These are phyloP conservation scores for Copidosoma aretas DNA, from an alignment of 2,888 invertebrate genomes.

Conservation along the genomic window DNA sequence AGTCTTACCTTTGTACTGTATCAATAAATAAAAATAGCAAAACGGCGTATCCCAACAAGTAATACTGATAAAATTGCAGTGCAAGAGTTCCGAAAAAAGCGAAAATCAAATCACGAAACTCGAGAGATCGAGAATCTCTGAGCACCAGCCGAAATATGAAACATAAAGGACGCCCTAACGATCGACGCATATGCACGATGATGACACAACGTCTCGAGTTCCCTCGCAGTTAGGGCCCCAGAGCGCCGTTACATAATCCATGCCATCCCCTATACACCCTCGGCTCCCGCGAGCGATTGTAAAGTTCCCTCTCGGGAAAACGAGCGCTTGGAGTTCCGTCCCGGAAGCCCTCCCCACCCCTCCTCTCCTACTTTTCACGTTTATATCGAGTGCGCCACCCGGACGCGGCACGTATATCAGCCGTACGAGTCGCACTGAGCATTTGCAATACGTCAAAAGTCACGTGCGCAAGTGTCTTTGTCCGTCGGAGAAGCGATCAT, in stretches of 20 bases:
- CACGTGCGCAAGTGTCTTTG: too few relatives aligned
- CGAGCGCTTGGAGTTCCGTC: slow-evolving; percentile 1
- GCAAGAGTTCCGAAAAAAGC: neutral
- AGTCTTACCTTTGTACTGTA: too few relatives aligned
- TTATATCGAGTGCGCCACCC: neutral
- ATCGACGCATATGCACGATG: too few relatives aligned
- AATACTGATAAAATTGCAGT: too few relatives aligned
- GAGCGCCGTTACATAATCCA: slow-evolving; percentile 33
- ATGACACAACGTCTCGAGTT: too few relatives aligned
- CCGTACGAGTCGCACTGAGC: too few relatives aligned
- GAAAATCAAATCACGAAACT: neutral
- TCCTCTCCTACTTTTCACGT: neutral
- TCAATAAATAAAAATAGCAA: too few relatives aligned
- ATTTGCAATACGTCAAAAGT: too few relatives aligned
- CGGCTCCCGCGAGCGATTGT: slow-evolving; percentile 13
- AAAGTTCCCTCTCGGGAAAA: slow-evolving; percentile 14
- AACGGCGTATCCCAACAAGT: too few relatives aligned
- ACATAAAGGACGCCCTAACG: neutral
- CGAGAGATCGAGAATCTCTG: neutral
- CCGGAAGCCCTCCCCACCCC: neutral
- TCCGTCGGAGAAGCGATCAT: too few relatives aligned
- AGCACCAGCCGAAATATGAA: neutral
- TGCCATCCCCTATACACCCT: neutral
- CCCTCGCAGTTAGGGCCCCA: too few relatives aligned
- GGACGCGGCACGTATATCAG: too few relatives aligned